Evolutionary conservation across 1,140 invertebrate species (phyloP).

Genomic region (Brachionus sp.): DNA sequence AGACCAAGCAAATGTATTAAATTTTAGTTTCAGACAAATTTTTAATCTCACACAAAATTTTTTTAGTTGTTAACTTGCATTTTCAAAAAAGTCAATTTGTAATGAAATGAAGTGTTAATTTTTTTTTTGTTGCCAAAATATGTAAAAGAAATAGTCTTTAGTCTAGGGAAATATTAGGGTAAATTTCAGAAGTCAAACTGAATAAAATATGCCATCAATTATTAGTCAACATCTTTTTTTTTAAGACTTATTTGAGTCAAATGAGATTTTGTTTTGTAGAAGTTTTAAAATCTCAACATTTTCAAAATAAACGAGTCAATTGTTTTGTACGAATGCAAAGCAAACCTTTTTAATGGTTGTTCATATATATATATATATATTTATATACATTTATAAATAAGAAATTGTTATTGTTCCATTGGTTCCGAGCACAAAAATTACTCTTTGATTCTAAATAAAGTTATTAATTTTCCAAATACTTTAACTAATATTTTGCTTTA

Average conservation of each 20-base stretch:
- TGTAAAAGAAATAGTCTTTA: constrained; percentile 10
- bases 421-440: neutral
- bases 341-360: neutral
- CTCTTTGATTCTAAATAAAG: neutral
- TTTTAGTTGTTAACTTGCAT: neutral
- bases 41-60: constrained; percentile 7
- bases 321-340: constrained; percentile 6
- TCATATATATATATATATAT: neutral
- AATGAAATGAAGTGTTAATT: constrained; percentile 5
- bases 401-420: neutral
- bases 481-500: neutral
- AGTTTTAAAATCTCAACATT: neutral
- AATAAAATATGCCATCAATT: constrained; percentile 30
- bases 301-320: neutral
- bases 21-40: constrained; percentile 13
- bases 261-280: neutral
- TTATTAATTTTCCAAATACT: neutral
- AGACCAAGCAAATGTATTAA: constrained; percentile 21
- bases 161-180: neutral
- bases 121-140: constrained; percentile 9
- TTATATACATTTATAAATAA: neutral
- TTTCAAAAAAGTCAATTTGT: neutral
- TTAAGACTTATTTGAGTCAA: neutral
- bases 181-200: constrained; percentile 39
- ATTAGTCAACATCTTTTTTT: neutral